Conservation (phyloP, 2,888 invertebrate genomes). For the Petrophora chlorosata region DNA sequence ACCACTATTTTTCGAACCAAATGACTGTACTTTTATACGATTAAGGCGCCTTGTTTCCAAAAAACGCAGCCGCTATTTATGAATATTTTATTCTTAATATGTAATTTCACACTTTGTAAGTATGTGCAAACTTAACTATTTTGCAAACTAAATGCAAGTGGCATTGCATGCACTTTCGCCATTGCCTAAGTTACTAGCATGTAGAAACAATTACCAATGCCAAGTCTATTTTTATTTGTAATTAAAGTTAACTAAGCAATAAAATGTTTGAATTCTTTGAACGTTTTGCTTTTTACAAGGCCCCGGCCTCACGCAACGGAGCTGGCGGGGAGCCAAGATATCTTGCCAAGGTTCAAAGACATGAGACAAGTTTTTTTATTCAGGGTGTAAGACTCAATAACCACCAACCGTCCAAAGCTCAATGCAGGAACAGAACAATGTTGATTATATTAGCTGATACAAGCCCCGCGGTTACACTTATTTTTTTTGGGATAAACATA, state of each 20-base stretch:
- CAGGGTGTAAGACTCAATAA: constrained; percentile 40
- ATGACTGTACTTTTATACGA: too few species aligned
- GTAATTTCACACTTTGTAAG: too few species aligned
- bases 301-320: constrained; percentile 60
- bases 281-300: constrained; percentile 54
- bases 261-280: constrained; percentile 35
- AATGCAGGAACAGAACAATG: not conserved
- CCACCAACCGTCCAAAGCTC: constrained; percentile 14
- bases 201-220: constrained; percentile 14
- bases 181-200: constrained; percentile 10
- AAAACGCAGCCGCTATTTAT: too few species aligned
- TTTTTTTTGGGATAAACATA: too few species aligned
- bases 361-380: constrained; percentile 70
- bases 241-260: constrained; percentile 38
- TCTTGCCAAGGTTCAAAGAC: constrained; percentile 81
- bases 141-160: too few species aligned
- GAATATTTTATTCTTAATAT: too few species aligned
- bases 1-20: too few species aligned
- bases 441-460: not conserved
- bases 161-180: not conserved
- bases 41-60: too few species aligned
- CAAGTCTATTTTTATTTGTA: constrained; percentile 32
- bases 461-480: too few species aligned
- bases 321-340: constrained; percentile 74
- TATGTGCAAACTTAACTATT: too few species aligned